Evolutionary conservation across 1,140 invertebrate species (phyloP), one percentile per base, ranked within the genome.

Genomic region (Pachyrhynchus sulphureomaculatus): DNA sequence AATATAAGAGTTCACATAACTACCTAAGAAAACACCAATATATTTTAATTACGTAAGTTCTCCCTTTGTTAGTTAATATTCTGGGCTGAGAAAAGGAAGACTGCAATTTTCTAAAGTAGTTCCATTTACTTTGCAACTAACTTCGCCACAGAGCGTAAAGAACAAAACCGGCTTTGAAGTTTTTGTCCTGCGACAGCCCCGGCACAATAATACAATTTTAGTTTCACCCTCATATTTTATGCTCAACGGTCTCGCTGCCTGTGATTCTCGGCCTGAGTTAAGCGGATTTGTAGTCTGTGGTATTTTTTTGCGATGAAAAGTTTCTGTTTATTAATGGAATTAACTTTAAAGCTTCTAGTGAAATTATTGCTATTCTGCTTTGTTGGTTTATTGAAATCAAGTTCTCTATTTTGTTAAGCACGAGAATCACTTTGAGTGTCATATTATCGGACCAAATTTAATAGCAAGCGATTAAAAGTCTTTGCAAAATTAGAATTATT

Each of bases 161-260:
- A 42, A 42, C 39, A 42, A 42, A 42, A 42, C 39, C 39, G 21
- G 39, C 39, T 42, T 42, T 42, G 39, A 42, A 42, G 39, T 42
- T 42, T 42, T 42, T 42, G 39, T 42, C 18, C 39, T 42, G 39
- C 39, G 39, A 42, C 39, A 42, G 39, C 39, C 39, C 12, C 15
- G 17, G 39, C 39, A 42, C 39, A 42, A 42, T 42, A 42, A 42
- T 42, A 42, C 39, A 42, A 42, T 42, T n/a, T 42, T 29, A 42
- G 39, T 42, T 42, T 42, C 39, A 42, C 39, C 39, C 39, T 42
- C 39, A 42, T 42, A 42, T 42, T 42, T 42, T 42, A 42, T 42
- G 39, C 39, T 42, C 15, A 9, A 42, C 39, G 39, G 39, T 42
- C 39, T 42, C 21, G 21, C 39, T 18, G 39, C 39, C 39, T 21